Evolutionary conservation across 2,797 vertebrate species (phyloP).

Genomic region (Balearica regulorum): DNA sequence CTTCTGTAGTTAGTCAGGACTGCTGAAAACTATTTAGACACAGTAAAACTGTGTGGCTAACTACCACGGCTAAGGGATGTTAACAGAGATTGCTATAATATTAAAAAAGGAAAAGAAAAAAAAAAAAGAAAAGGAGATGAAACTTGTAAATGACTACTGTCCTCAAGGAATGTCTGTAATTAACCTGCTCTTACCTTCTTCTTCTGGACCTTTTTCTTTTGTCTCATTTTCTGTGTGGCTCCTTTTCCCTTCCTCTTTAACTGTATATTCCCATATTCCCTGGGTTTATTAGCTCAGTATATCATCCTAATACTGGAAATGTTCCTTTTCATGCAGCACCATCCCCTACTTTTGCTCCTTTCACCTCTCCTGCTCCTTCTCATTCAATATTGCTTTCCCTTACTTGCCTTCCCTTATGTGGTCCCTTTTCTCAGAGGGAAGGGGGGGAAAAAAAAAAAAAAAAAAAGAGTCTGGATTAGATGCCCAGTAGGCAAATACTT

Average conservation of each 20-base stretch:
- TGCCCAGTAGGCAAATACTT: slow-evolving; percentile 15
- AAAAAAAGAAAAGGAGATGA: neutral
- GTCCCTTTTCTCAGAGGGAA: neutral
- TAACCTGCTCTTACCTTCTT: neutral
- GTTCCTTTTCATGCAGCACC: neutral
- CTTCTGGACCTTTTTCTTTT: neutral
- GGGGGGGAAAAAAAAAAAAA: too few species aligned
- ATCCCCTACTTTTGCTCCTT: neutral
- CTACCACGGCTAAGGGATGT: neutral
- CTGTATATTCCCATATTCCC: neutral
- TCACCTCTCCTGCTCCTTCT: neutral
- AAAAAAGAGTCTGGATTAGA: neutral
- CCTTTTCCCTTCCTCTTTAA: neutral
- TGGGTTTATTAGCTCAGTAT: neutral
- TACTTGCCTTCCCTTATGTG: neutral
- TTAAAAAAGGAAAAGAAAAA: neutral
- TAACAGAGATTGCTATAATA: neutral
- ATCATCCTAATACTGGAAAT: neutral
- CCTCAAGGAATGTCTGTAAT: neutral
- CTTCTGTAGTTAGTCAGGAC: neutral
- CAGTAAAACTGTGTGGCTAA: neutral
- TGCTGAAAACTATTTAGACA: neutral
- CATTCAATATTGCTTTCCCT: neutral
- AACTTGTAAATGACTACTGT: neutral
- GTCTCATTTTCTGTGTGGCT: neutral